Base-by-base conservation (phyloP, 1,140 invertebrate genomes). In the Leptopilina boulardi region DNA sequence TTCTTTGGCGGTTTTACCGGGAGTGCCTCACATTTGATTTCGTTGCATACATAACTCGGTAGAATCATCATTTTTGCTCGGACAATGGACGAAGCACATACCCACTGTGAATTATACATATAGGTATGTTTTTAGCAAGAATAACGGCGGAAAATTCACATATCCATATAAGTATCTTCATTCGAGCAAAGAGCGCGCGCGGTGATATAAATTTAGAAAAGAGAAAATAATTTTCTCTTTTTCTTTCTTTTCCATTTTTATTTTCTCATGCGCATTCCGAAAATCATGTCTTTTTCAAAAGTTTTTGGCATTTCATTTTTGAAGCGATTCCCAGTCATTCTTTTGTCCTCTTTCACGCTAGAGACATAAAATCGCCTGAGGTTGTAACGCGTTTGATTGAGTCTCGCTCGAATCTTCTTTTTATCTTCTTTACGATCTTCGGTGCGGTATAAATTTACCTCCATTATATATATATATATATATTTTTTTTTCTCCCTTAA, bases 11-110 rank as follows among this genome's bases (percentile, higher is more conserved):
- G 59, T 66, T 66, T 23, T n/a, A n/a, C 59, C 30, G 59, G 59
- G 59, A 66, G 21, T 23, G 59, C 23, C 23, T 30, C 59, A 66
- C 59, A 66, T 66, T 54, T 54, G 51, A 21, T 19, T 66, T 66
- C 59, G 59, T 30, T 66, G 59, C 59, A 30, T 66, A 66, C 59
- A n/a, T n/a, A 66, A 66, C 75, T 76, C 47, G 30, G 42, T 38
- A 21, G 42, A 72, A 59, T 76, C 21, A 54, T 51, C 70, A 72
- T 72, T 76, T 38, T 76, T 18, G 19, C 66, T 44, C 15, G 59
- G 59, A 66, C 59, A 66, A 66, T 66, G 59, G 59, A 26, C 59
- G 23, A 66, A 30, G 59, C 59, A 30, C 59, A 66, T 66, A 66
- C 26, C 21, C 19, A 1, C 3, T 26, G 21, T 59, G 21, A 59